Evolutionary conservation across 2,113 vertebrate genomes (phyloP), one percentile per base, ranked within the genome.

Genomic region (Gymnobelideus leadbeateri): DNA sequence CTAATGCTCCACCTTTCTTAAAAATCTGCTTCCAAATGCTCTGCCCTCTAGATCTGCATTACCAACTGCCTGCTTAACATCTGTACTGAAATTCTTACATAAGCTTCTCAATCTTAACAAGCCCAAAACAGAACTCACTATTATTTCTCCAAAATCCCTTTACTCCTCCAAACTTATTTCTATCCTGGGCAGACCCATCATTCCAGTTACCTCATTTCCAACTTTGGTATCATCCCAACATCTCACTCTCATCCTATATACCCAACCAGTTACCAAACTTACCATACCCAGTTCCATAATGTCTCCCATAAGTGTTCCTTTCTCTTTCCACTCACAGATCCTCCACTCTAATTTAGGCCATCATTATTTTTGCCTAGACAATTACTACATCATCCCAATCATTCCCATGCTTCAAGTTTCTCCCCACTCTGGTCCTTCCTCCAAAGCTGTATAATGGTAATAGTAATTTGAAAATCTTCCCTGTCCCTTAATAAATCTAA

Each of bases 81-180:
- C 8, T 37, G 51, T 61, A 94, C 16, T 43, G 11, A 43, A 89
- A 53, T 46, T 28, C 37, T 28, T 92, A 84, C 28, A 47, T 43
- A 54, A 24, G 16, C 47, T 50, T 26, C 11, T 46, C 47, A 94
- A 91, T 26, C 49, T 24, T 91, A 91, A 52, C 12, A 52, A 68
- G 26, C 49, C 94, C 47, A 92, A 93, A 91, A 84, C n/a, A 84
- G n/a, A 84, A 43, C 19, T 84, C 68, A 43, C n/a, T 77, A n/a
- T 49, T 43, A 84, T 84, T 84, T 84, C 68, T 84, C 19, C 68
- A 23, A 43, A 84, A 84, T 61, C 0, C 51, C 16, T 1, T 24
- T 84, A 24, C n/a, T 90, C 51, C 19, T 5, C 54, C 23, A 3
- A 89, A 57, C 16, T 51, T 49, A 47, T 89, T 91, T 43, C 68